phyloP scores from a whole-genome alignment of 1,140 invertebrate genomes.

The Dreissena rostriformis region DNA sequence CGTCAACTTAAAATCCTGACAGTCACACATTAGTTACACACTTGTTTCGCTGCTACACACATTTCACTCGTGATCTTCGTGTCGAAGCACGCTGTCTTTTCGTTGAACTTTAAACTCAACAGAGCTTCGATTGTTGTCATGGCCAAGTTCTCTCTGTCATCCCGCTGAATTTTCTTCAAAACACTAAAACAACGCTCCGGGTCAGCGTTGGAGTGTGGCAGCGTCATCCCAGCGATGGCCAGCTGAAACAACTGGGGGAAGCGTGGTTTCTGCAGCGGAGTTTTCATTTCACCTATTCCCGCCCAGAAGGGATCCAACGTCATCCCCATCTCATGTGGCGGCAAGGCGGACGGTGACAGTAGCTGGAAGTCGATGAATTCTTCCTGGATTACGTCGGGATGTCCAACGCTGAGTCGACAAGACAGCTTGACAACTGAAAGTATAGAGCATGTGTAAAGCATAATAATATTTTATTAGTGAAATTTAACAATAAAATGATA shows the following conservation, averaged over 20 bases:
- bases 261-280: not conserved
- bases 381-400: not conserved
- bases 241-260: not conserved
- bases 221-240: not conserved
- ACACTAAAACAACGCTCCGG: slow-evolving; percentile 20
- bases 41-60: not conserved
- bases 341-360: not conserved
- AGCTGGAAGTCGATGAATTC: not conserved
- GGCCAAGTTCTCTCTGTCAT: not conserved
- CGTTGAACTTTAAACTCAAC: not conserved
- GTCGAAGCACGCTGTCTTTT: not conserved
- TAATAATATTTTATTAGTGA: not conserved
- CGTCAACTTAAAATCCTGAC: too few relatives aligned
- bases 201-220: slow-evolving; percentile 14
- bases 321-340: not conserved
- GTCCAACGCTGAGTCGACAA: not conserved
- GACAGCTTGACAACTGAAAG: not conserved
- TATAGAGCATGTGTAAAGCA: not conserved
- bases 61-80: not conserved
- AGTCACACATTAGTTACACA: slow-evolving; percentile 7
- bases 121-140: not conserved
- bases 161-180: not conserved
- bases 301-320: not conserved
- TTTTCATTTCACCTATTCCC: not conserved
- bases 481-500: not conserved